Base-by-base conservation (phyloP, 2,888 invertebrate species). In the Zonitis immaculata region DNA sequence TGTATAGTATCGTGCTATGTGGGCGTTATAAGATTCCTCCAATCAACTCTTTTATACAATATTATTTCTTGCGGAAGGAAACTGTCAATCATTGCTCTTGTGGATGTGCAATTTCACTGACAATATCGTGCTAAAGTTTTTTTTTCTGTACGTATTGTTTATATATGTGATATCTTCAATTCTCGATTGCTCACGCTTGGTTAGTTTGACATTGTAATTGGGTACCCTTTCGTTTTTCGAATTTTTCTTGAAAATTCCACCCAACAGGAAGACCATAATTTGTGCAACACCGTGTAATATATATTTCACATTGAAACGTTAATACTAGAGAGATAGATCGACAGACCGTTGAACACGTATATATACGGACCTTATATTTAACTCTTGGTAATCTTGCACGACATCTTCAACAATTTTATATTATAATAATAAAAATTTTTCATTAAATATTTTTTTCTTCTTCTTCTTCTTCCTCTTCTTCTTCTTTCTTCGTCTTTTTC, bases 261-360 rank as follows among this genome's bases (percentile, higher is more conserved):
- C 68, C 65, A 67, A 67, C 66, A 71, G 72, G 71, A 72, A 73
- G 69, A 71, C 70, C 70, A 67, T 73, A 73, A 73, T 73, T 73
- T 73, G 70, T 65, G 67, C 70, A 67, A 62, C 65, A 68, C 69
- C 70, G 69, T 71, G 67, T 71, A 73, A 73, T 69, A 72, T 71
- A 69, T 67, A 69, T 64, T 68, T 70, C 72, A 65, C 68, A 68
- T 54, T 67, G 68, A 71, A 66, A 68, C 58, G 70, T 66, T 70
- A 69, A 70, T 70, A 59, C 59, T 54, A 39, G 39, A 39, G 39
- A 39, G 11, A 20, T 39, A 53, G 57, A 25, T 25, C 44, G 25
- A 27, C 27, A 26, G 26, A 27, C 44, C 26, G 44, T 27, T 26
- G 26, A 44, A 16, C 44, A 27, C n/a, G n/a, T n/a, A n/a, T n/a